phyloP scores from a whole-genome alignment of 2,113 vertebrate species.

The Cephalopholis sonnerati region DNA sequence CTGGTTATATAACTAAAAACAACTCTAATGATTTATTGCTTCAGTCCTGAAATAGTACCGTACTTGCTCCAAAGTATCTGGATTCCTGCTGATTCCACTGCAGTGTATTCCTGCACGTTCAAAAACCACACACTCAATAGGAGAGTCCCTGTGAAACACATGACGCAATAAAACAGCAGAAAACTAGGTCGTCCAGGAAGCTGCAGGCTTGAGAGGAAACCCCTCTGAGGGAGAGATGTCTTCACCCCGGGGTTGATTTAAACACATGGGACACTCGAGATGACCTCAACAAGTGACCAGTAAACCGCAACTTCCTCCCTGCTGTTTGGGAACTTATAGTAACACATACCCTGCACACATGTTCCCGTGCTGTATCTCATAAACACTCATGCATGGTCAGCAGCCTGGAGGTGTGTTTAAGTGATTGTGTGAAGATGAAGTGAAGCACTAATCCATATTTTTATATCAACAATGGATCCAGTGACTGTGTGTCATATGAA shows the following conservation, averaged over 20 bases:
- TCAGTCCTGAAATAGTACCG: not conserved
- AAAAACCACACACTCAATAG: not conserved
- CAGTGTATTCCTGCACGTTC: not conserved
- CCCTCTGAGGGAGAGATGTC: not conserved
- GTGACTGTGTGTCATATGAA: too few relatives aligned
- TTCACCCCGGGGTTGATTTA: not conserved
- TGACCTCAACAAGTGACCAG: not conserved
- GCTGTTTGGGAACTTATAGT: slow-evolving; percentile 14
- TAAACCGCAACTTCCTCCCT: slow-evolving; percentile 9
- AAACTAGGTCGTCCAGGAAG: not conserved
- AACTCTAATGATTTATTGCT: not conserved
- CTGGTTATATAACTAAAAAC: not conserved
- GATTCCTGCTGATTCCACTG: not conserved
- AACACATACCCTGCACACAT: not conserved
- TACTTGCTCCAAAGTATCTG: not conserved
- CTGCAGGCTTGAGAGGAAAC: not conserved
- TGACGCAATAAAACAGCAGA: not conserved
- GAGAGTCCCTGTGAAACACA: not conserved
- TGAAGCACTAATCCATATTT: too few relatives aligned
- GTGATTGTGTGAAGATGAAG: too few relatives aligned
- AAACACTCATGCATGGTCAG: too few relatives aligned
- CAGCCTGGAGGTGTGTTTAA: not conserved
- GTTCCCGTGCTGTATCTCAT: too few relatives aligned
- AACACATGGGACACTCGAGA: not conserved
- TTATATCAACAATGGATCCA: too few relatives aligned